Conservation (phyloP, 2,888 invertebrate genomes). For the Apamea crenata region DNA sequence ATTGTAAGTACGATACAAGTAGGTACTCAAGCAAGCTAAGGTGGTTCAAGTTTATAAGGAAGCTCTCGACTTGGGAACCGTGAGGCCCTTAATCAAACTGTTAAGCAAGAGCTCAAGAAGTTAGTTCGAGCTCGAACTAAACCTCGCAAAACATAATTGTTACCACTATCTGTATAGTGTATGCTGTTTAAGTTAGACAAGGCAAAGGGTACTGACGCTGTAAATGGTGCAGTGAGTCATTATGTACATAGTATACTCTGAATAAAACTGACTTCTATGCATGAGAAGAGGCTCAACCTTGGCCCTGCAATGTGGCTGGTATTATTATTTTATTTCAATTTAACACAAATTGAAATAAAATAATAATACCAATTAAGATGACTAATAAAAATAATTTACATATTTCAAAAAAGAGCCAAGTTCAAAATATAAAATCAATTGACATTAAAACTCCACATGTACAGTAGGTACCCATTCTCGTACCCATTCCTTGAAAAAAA, state of each 20-base stretch:
- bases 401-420: not conserved
- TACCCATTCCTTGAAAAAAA: not conserved
- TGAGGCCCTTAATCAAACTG: slow-evolving; percentile 64
- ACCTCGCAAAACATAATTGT: slow-evolving; percentile 62
- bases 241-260: not conserved
- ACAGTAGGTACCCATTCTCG: no score
- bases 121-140: slow-evolving; percentile 60
- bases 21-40: slow-evolving; percentile 39
- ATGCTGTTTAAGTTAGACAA: slow-evolving; percentile 24
- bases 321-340: not conserved
- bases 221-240: not conserved
- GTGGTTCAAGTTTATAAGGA: slow-evolving; percentile 59
- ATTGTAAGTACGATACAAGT: slow-evolving; percentile 28
- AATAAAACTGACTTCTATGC: not conserved
- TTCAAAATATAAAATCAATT: not conserved
- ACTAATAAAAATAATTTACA: no score
- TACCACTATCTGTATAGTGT: slow-evolving; percentile 41
- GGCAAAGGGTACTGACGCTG: not conserved
- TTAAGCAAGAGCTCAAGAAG: slow-evolving; percentile 64
- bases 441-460: not conserved
- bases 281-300: not conserved
- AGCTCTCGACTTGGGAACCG: slow-evolving; percentile 53
- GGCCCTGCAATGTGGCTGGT: not conserved
- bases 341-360: no score
- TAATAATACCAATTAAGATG: no score